Percentiles rank a stretch among this genome's conserved stretches.
These are phyloP conservation scores for Polypterus bichir DNA, from an alignment of 2,113 vertebrate genomes.

Conservation along the genomic window DNA sequence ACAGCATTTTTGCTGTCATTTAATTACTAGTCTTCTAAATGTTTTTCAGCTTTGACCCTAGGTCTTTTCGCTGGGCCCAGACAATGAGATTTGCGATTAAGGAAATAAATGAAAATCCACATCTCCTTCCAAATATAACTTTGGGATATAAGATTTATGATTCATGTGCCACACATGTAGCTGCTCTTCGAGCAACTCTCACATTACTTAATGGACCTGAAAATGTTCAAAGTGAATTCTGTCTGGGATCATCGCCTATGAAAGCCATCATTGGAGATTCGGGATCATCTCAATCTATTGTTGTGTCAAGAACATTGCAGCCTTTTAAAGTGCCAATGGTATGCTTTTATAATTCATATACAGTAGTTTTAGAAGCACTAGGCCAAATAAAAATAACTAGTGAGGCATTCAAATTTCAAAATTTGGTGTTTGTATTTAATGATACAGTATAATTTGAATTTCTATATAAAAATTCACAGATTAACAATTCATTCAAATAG, in stretches of 20 bases:
- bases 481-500: too few relatives aligned
- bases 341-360: constrained; percentile 2
- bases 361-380: too few relatives aligned
- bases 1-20: too few relatives aligned
- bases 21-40: neutral
- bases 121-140: constrained; percentile 11
- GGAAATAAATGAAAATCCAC: constrained; percentile 12
- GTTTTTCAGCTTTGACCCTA: neutral
- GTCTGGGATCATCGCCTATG: constrained; percentile 1
- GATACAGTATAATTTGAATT: too few relatives aligned
- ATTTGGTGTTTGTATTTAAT: too few relatives aligned
- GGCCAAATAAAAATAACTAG: too few relatives aligned
- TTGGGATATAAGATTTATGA: constrained; percentile 18
- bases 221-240: neutral
- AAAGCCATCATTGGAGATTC: constrained; percentile 13
- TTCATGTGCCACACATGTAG: constrained; percentile 11
- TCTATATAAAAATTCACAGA: too few relatives aligned
- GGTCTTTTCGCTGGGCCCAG: neutral
- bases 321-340: constrained; percentile 19
- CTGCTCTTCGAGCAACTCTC: too few relatives aligned
- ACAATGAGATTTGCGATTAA: constrained; percentile 16
- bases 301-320: constrained; percentile 8
- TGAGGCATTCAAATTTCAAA: too few relatives aligned
- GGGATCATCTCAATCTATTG: constrained; percentile 16
- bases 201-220: constrained; percentile 9